phyloP scores from a whole-genome alignment of 1,140 invertebrate species.

The Drosophila repleta region DNA sequence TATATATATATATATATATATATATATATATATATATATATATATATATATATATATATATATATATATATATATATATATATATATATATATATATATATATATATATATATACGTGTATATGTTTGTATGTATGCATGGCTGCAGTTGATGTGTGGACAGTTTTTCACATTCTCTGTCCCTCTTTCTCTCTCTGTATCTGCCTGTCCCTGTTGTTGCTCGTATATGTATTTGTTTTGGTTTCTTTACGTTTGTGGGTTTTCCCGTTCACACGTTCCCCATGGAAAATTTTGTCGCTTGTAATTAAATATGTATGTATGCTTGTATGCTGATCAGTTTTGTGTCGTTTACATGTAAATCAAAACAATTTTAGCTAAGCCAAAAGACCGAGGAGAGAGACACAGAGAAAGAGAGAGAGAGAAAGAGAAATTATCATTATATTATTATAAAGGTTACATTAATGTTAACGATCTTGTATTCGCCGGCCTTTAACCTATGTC shows the following conservation, averaged over 20 bases:
- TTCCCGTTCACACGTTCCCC: conserved; percentile 64
- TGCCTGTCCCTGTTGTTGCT: not conserved
- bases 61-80: not conserved
- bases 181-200: not conserved
- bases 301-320: conserved; percentile 52
- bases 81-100: too few species aligned
- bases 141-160: conserved; percentile 56
- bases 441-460: conserved; percentile 15
- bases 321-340: conserved; percentile 55
- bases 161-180: conserved; percentile 6
- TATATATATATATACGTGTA: too few species aligned
- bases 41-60: not conserved
- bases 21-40: too few species aligned
- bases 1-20: too few species aligned
- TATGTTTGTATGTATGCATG: conserved; percentile 4
- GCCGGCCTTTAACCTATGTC: conserved; percentile 6
- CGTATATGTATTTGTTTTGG: conserved; percentile 27
- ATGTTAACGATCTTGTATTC: conserved; percentile 25
- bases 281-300: conserved; percentile 54
- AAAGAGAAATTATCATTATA: conserved; percentile 5
- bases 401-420: not conserved
- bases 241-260: conserved; percentile 22
- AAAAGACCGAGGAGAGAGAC: not conserved
- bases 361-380: conserved; percentile 46
- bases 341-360: conserved; percentile 66